phyloP scores from a whole-genome alignment of 2,113 vertebrate genomes.

The Vicugna pacos region DNA sequence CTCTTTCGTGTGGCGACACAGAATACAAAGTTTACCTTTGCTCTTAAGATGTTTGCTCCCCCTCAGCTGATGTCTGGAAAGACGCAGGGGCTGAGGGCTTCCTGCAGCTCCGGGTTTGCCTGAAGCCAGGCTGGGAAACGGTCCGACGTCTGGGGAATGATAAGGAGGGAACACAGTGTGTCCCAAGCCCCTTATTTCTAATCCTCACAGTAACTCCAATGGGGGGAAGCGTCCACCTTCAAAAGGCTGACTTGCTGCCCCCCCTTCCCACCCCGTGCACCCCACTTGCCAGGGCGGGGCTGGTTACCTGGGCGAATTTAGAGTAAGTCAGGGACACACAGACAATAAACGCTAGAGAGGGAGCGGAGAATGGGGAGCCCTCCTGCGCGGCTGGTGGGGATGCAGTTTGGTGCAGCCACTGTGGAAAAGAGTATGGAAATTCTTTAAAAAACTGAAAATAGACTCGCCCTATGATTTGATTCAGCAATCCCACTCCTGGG shows the following conservation, averaged over 20 bases:
- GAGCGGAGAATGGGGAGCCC: too few species aligned
- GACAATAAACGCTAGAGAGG: too few species aligned
- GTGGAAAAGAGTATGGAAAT: too few species aligned
- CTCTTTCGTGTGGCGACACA: neutral
- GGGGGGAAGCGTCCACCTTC: fast-evolving
- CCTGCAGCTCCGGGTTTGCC: neutral
- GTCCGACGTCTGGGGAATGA: neutral
- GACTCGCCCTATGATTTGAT: too few species aligned
- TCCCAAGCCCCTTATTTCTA: neutral
- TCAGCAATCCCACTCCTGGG: too few species aligned
- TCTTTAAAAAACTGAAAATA: too few species aligned
- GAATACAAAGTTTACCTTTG: neutral
- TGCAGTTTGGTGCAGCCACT: too few species aligned
- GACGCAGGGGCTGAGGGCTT: too few species aligned
- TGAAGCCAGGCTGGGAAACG: neutral
- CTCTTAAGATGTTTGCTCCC: neutral
- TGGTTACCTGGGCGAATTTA: neutral
- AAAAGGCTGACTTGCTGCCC: neutral
- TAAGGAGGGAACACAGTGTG: neutral
- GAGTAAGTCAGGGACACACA: neutral
- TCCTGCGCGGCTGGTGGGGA: too few species aligned
- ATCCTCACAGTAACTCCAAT: neutral
- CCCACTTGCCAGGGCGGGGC: neutral
- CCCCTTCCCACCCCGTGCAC: fast-evolving
- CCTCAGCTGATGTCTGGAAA: neutral